A percentile compares a stretch with the other conserved stretches of the same genome.
Conservation (phyloP, 2,797 vertebrate species). For the Lutjanus argentimaculatus region DNA sequence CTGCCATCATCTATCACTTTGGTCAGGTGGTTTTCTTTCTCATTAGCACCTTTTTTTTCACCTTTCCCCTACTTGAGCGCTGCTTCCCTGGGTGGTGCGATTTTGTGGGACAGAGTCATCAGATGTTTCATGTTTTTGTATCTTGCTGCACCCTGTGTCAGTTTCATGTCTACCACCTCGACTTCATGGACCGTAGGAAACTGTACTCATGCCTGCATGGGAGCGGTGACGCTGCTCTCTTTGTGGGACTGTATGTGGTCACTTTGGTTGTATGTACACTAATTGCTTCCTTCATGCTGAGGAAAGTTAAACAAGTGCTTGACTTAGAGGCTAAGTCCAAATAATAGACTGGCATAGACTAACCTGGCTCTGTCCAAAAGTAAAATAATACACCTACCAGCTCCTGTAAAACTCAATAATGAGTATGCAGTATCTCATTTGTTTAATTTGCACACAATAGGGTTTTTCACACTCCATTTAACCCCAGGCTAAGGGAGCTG, state of each 20-base stretch:
- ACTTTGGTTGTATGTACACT: constrained; percentile 80
- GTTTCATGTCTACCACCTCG: constrained; percentile 90
- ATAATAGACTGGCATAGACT: constrained; percentile 23
- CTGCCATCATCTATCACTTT: constrained; percentile 68
- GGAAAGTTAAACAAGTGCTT: constrained; percentile 83
- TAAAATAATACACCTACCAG: too few relatives aligned
- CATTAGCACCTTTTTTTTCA: constrained; percentile 90
- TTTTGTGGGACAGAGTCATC: constrained; percentile 92
- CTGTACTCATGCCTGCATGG: constrained; percentile 87
- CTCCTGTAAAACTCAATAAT: too few relatives aligned
- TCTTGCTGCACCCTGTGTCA: constrained; percentile 92
- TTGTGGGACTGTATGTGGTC: constrained; percentile 83
- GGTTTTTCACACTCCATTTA: too few relatives aligned
- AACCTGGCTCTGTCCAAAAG: too few relatives aligned
- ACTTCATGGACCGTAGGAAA: constrained; percentile 85
- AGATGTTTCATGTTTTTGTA: constrained; percentile 91
- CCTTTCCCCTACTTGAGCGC: constrained; percentile 88
- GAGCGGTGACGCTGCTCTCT: constrained; percentile 77
- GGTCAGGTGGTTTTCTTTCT: constrained; percentile 91
- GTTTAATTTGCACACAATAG: too few relatives aligned
- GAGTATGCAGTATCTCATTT: too few relatives aligned
- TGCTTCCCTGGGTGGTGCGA: constrained; percentile 91
- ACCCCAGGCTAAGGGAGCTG: too few relatives aligned
- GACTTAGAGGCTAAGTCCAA: constrained; percentile 74
- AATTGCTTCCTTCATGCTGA: constrained; percentile 83